Evolutionary conservation across 2,113 vertebrate species (phyloP).

Genomic region (Pseudorhombus dupliciocellatus): DNA sequence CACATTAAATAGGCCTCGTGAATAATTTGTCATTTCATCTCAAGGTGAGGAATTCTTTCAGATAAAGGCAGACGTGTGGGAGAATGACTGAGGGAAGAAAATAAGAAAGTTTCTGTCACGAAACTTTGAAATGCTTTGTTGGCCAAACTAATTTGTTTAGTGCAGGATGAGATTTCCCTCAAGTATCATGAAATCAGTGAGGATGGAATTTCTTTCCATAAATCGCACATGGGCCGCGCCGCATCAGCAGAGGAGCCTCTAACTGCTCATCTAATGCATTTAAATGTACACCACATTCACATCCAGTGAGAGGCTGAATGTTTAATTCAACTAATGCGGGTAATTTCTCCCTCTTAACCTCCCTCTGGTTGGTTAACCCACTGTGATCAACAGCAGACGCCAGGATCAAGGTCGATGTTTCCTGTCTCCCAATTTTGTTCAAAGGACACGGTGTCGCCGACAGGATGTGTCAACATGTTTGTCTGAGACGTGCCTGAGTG

Average conservation of each 20-base stretch:
- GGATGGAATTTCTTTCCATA: slow-evolving; percentile 11
- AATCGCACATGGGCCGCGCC: neutral
- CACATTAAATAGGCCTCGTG: slow-evolving; percentile 51
- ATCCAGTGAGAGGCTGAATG: neutral
- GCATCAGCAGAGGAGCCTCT: slow-evolving; percentile 14
- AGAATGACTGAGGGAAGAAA: slow-evolving; percentile 67
- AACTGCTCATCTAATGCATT: neutral
- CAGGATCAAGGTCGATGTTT: slow-evolving; percentile 11
- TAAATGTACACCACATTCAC: slow-evolving; percentile 1
- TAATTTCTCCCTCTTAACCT: slow-evolving; percentile 7
- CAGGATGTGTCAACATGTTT: neutral
- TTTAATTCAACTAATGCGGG: slow-evolving; percentile 2
- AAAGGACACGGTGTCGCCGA: neutral
- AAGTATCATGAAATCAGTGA: slow-evolving; percentile 22
- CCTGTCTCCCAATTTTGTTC: slow-evolving; percentile 3
- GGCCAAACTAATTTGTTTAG: slow-evolving; percentile 51
- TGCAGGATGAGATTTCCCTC: slow-evolving; percentile 27
- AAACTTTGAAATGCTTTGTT: slow-evolving; percentile 74
- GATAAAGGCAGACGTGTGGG: slow-evolving; percentile 71
- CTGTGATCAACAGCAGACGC: slow-evolving; percentile 16
- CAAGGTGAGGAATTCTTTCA: slow-evolving; percentile 85
- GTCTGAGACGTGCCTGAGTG: neutral
- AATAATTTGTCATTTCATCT: slow-evolving; percentile 61
- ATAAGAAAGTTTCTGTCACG: slow-evolving; percentile 78
- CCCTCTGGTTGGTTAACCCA: slow-evolving; percentile 21